phyloP scores from a whole-genome alignment of 1,140 invertebrate species.

The Copidosoma floridanum region DNA sequence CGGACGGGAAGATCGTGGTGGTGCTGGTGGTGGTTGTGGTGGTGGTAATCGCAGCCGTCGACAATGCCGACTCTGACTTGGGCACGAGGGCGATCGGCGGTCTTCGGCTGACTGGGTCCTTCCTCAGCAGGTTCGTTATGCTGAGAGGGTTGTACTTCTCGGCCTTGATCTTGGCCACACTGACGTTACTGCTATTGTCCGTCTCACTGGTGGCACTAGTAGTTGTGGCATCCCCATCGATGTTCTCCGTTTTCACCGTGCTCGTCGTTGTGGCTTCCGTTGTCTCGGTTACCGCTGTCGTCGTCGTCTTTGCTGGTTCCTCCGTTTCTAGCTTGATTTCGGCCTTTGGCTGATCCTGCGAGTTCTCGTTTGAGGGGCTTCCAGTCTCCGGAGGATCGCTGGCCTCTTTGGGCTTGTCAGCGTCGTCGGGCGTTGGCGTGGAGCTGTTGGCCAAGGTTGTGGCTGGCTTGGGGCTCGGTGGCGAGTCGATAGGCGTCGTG shows the following conservation, averaged over 20 bases:
- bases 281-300: not conserved
- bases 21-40: not conserved
- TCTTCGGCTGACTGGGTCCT: conserved; percentile 54
- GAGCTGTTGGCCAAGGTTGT: conserved; percentile 33
- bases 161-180: conserved; percentile 45
- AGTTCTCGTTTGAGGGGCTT: not conserved
- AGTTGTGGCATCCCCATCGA: conserved; percentile 35
- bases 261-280: conserved; percentile 22
- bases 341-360: not conserved
- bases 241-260: not conserved
- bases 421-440: conserved; percentile 38
- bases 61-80: conserved; percentile 46
- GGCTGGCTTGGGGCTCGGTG: conserved; percentile 20
- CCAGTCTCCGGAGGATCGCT: not conserved
- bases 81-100: not conserved
- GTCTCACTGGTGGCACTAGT: conserved; percentile 35
- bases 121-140: conserved; percentile 66
- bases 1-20: conserved; percentile 36
- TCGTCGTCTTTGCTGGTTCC: not conserved
- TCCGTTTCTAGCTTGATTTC: not conserved
- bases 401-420: conserved; percentile 2
- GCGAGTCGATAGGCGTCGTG: not conserved
- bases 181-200: conserved; percentile 38
- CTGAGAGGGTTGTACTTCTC: conserved; percentile 68
- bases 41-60: conserved; percentile 36